phyloP scores from a whole-genome alignment of 2,797 vertebrate species.

The Enteromius mattozi region DNA sequence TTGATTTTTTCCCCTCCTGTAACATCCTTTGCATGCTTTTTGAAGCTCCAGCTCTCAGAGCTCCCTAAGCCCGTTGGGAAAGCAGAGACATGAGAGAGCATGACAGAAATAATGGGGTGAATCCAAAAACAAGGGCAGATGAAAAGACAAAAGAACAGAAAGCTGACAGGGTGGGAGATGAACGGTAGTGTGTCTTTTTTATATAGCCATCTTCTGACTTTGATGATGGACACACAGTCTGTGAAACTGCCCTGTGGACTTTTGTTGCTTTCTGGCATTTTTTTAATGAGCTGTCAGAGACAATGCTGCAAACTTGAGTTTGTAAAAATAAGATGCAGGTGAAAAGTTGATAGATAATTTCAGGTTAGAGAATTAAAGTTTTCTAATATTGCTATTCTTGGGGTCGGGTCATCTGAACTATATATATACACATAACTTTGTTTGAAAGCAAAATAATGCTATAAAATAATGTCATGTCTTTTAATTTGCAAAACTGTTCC shows the following conservation, averaged over 20 bases:
- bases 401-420: background rate
- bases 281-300: conserved; percentile 34
- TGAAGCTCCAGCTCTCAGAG: conserved; percentile 16
- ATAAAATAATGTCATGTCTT: background rate
- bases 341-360: background rate
- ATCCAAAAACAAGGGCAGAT: conserved; percentile 40
- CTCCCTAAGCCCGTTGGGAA: conserved; percentile 18
- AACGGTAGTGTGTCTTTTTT: background rate
- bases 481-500: background rate
- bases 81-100: conserved; percentile 24
- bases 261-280: conserved; percentile 30
- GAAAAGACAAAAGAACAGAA: conserved; percentile 41
- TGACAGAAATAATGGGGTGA: conserved; percentile 43
- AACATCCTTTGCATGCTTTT: conserved; percentile 13
- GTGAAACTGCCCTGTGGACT: conserved; percentile 12
- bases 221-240: conserved; percentile 35
- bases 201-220: conserved; percentile 5
- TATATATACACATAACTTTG: background rate
- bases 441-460: background rate
- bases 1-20: background rate
- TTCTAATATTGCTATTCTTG: background rate
- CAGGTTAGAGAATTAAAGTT: background rate
- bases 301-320: conserved; percentile 14
- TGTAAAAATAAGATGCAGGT: background rate
- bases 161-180: conserved; percentile 13